Base-by-base conservation (phyloP, 2,888 invertebrate genomes). In the Doris montereyensis region DNA sequence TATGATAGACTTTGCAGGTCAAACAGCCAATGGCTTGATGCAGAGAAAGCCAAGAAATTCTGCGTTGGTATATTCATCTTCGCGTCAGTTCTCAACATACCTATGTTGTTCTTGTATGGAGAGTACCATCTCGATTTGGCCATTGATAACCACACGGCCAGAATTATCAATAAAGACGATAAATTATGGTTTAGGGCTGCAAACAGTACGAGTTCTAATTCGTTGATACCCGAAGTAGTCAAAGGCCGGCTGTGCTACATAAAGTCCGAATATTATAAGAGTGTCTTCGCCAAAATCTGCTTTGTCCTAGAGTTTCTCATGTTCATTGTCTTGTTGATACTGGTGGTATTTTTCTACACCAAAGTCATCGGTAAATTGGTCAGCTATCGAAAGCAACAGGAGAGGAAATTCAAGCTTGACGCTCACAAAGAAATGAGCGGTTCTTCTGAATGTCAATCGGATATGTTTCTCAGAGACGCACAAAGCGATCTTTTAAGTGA, bases 1-100 rank as follows among this genome's bases (percentile, higher is more conserved):
- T 86, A 85, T 65, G 82, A 83, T 41, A 81, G 86, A 24, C 85
- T 87, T n/a, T 87, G 87, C 78, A 79, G 83, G 65, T 87, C 87
- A 0, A 82, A 84, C 32, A 71, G 80, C 0, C 73, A 62, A 17
- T 79, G 81, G 8, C 85, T 88, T 71, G 85, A 84, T 28, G 80
- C 82, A 8, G 58, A 72, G 8, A 74, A 78, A n/a, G 86, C 87
- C 10, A 84, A 82, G 74, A 75, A 78, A 5, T 83, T 85, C n/a
- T 85, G 86, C 35, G 75, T 83, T 13, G 79, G 80, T 1, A 77
- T 84, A 13, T 78, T 87, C 13, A 13, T 83, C 0, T 57, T 86
- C 26, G 82, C 86, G 3, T 71, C 82, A 17, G 8, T 79, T 0
- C 77, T 84, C 2, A 83, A 84, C 2, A 85, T 86, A 83, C 86